These are phyloP conservation scores for Dynastes maya DNA, from an alignment of 2,888 invertebrate species.

Conservation along the genomic window DNA sequence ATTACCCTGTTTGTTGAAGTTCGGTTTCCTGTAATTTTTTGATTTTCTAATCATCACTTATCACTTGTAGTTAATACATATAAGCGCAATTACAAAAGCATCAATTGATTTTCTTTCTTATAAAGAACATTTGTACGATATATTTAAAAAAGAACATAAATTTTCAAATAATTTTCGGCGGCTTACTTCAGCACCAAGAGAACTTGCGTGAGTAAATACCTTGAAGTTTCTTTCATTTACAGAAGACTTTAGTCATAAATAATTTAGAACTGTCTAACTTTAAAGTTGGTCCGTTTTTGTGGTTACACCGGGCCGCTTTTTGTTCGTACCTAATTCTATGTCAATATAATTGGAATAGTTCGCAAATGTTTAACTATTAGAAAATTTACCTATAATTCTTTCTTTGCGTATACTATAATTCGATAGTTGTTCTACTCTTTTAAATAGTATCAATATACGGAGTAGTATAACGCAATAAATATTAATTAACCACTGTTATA, in stretches of 20 bases:
- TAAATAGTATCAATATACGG: no score
- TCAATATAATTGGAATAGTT: slow-evolving; percentile 41
- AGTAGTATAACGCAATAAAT: no score
- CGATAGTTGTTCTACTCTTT: no score
- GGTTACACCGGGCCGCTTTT: slow-evolving; percentile 30
- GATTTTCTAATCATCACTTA: no score
- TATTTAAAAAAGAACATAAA: slow-evolving; percentile 7
- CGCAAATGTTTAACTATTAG: no score
- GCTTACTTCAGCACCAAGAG: neutral
- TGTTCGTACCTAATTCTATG: slow-evolving; percentile 10
- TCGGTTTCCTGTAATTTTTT: no score
- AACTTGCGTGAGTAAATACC: slow-evolving; percentile 35
- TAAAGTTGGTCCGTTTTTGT: slow-evolving; percentile 39
- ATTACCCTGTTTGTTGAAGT: no score
- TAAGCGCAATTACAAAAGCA: neutral
- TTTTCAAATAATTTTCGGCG: slow-evolving; percentile 15
- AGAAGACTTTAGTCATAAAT: slow-evolving; percentile 47
- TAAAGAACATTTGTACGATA: neutral
- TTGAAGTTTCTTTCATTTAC: slow-evolving; percentile 41
- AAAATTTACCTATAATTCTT: no score
- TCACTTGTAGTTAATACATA: neutral
- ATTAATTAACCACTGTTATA: no score
- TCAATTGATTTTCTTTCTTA: neutral
- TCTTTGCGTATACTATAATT: no score
- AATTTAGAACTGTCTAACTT: slow-evolving; percentile 48